Evolutionary conservation across 1,140 invertebrate genomes (phyloP).

Genomic region (Reticulitermes speratus): DNA sequence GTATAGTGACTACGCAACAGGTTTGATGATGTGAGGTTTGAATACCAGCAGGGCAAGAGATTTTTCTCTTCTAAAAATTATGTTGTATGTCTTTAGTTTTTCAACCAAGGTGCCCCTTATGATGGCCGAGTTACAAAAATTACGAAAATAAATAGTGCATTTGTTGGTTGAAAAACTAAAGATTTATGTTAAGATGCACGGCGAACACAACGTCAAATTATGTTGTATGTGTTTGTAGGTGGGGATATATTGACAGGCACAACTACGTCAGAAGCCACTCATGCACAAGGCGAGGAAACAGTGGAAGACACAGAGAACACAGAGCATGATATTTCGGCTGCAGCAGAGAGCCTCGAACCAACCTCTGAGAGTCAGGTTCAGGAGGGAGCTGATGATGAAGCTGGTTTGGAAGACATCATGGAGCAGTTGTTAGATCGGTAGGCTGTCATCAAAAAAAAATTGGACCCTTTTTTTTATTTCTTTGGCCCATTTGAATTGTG

Average conservation of each 20-base stretch:
- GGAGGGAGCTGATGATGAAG: conserved; percentile 50
- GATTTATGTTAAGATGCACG: too few relatives aligned
- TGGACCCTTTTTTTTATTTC: not conserved
- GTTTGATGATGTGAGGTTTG: too few relatives aligned
- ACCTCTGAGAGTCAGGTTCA: conserved; percentile 49
- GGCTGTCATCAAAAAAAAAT: not conserved
- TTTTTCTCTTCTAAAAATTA: too few relatives aligned
- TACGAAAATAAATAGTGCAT: too few relatives aligned
- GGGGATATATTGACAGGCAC: conserved; percentile 44
- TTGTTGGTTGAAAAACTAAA: too few relatives aligned
- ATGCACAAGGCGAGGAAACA: conserved; percentile 63
- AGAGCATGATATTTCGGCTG: conserved; percentile 63
- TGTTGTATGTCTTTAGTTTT: too few relatives aligned
- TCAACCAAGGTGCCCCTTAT: too few relatives aligned
- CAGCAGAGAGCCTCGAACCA: conserved; percentile 58
- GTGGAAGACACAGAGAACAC: conserved; percentile 67
- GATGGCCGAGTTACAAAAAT: too few relatives aligned
- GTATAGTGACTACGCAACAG: too few relatives aligned
- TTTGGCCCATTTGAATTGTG: not conserved
- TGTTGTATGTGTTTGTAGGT: not conserved
- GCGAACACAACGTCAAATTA: too few relatives aligned
- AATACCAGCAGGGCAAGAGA: too few relatives aligned
- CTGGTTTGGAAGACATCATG: conserved; percentile 53
- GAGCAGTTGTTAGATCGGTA: conserved; percentile 18
- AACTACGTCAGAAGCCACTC: conserved; percentile 56